phyloP scores from a whole-genome alignment of 2,888 invertebrate genomes.

The Carabus problematicus region DNA sequence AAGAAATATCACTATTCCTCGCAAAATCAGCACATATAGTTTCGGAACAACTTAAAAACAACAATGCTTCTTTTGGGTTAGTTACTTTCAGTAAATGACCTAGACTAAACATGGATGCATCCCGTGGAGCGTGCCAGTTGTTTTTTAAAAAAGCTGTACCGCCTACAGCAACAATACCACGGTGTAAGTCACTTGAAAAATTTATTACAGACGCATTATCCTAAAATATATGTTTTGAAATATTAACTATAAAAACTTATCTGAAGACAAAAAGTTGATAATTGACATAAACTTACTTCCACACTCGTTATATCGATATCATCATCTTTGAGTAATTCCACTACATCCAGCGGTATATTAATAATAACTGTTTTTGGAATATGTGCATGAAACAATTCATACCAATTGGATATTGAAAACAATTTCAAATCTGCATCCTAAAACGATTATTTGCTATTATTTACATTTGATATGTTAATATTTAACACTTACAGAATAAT shows the following conservation, averaged over 20 bases:
- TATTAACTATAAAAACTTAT: no score
- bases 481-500: no score
- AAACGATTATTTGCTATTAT: conserved; percentile 22
- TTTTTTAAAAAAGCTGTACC: conserved; percentile 54
- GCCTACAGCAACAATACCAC: conserved; percentile 8
- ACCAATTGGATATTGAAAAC: conserved; percentile 55
- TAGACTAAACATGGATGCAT: conserved; percentile 56
- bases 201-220: neutral
- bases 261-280: neutral
- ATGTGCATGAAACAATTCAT: conserved; percentile 51
- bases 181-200: conserved; percentile 7
- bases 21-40: conserved; percentile 54
- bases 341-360: conserved; percentile 50
- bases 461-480: no score
- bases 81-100: conserved; percentile 54
- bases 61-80: conserved; percentile 52
- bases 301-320: conserved; percentile 45
- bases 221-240: conserved; percentile 25
- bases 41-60: conserved; percentile 54
- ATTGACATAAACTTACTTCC: conserved; percentile 43
- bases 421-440: conserved; percentile 55
- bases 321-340: conserved; percentile 49
- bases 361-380: conserved; percentile 52
- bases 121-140: conserved; percentile 58
- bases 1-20: conserved; percentile 47